Base-by-base conservation (phyloP, 1,140 invertebrate species). In the Drosophila trapezifrons region DNA sequence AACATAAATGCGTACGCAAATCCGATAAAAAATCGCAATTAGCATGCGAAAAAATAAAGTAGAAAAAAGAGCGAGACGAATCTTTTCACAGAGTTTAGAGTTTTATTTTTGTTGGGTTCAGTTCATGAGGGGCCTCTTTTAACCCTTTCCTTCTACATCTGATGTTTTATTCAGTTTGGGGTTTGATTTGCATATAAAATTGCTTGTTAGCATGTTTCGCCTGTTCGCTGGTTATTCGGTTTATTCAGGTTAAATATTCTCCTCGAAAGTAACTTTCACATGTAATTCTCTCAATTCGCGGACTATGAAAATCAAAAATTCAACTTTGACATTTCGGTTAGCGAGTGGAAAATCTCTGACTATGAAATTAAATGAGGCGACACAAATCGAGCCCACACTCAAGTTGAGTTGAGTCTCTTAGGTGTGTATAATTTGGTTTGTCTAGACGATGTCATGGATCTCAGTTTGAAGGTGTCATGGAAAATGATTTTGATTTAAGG, bases 161-260 rank as follows among this genome's bases (percentile, higher is more conserved):
- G 65, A 85, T 84, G 67, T 84, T 84, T 85, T 84, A 84, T 84
- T 84, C 81, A 84, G 73, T 18, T 52, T 35, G 55, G 18, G 17
- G 42, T 62, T 77, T 69, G 81, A 84, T 84, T 84, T 84, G 77
- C 81, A 84, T 84, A 84, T 51, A 67, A 85, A 84, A 84, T 84
- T 84, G 81, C 67, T 85, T 77, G 81, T 80, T 80, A 57, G 80
- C 57, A 62, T 78, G 57, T 67, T 64, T 79, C 43, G 75, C 62
- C 65, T 57, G 45, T 25, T 57, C 57, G 56, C 47, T 35, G 69
- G 17, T 47, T 58, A n/a, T 67, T 37, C 27, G 69, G 29, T 27
- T 65, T 40, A 55, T 74, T 74, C 38, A 46, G 47, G 54, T 62
- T 63, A 42, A 74, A 83, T 55, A 58, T 60, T 57, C 56, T 47